Base-by-base conservation (phyloP, 2,888 invertebrate species). In the Bugula neritina region DNA sequence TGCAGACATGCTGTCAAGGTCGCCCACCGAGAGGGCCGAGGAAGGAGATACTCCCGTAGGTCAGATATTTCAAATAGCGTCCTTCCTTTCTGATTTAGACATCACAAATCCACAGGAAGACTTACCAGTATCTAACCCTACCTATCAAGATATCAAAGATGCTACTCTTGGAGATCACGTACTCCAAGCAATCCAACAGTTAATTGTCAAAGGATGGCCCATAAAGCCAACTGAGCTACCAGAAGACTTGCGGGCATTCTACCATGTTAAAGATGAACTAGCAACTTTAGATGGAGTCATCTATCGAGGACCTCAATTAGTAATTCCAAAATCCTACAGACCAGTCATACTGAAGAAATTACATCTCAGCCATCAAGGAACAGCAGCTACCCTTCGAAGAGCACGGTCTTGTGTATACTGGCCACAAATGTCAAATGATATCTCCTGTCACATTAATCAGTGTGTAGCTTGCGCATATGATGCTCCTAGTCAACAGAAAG, bases 351-450 rank as follows among this genome's bases (percentile, higher is more conserved):
- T 63, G 5, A 63, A 63, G 10, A 63, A 63, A 34, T 10, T 63
- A 29, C 31, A 63, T 31, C 27, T 5, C 63, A 63, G 63, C 31
- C 63, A 63, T 63, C 63, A 63, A 31, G 63, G 63, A 63, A 34
- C 34, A 17, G 63, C 63, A 31, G 34, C 63, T 5, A 63, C 63
- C 10, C 2, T 63, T 13, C 27, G 63, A 63, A 25, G 63, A 29
- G 63, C 63, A 10, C 63, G 63, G 5, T 13, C 2, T 63, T 2
- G 5, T 25, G 63, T 63, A 10, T 63, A 13, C 34, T 63, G 63
- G 63, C 34, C 31, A 5, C 34, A 34, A 31, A 63, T 63, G 63
- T 5, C 63, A 31, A 31, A 63, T 31, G 34, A 63, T 34, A 63
- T 63, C 21, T 25, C 13, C 10, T 3, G 5, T 2, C 2, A 63